Percentiles rank a stretch among this genome's conserved stretches.
phyloP scores from a whole-genome alignment of 2,113 vertebrate genomes.

The Percopsis transmontana region DNA sequence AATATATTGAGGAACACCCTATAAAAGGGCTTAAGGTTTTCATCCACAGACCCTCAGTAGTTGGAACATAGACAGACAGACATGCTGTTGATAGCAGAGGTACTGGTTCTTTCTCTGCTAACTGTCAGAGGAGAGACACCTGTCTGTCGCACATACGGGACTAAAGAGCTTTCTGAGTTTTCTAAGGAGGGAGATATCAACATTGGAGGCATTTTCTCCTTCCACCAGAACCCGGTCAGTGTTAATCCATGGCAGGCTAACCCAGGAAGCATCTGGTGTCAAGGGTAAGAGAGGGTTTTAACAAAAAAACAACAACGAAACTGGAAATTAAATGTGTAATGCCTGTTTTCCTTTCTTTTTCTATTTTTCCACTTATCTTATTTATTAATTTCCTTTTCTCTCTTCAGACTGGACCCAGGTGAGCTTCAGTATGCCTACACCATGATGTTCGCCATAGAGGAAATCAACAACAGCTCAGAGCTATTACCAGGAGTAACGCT shows the following conservation, averaged over 20 bases:
- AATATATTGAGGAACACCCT: slow-evolving; percentile 12
- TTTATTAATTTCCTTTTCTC: neutral
- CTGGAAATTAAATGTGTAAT: neutral
- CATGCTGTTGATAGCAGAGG: slow-evolving; percentile 61
- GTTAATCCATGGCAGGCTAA: slow-evolving; percentile 64
- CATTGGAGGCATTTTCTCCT: slow-evolving; percentile 81
- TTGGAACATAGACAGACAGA: slow-evolving; percentile 14
- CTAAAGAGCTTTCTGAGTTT: slow-evolving; percentile 73
- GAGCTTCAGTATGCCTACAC: slow-evolving; percentile 76
- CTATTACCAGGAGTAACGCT: slow-evolving; percentile 71
- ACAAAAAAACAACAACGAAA: neutral
- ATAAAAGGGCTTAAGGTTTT: slow-evolving; percentile 41
- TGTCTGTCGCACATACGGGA: slow-evolving; percentile 69
- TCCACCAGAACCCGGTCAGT: slow-evolving; percentile 72
- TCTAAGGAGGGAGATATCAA: slow-evolving; percentile 75
- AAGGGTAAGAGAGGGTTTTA: slow-evolving; percentile 66
- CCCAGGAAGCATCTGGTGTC: slow-evolving; percentile 70
- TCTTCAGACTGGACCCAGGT: slow-evolving; percentile 71
- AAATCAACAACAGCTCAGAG: slow-evolving; percentile 78
- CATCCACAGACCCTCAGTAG: slow-evolving; percentile 1
- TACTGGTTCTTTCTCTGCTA: slow-evolving; percentile 55
- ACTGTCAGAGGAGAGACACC: slow-evolving; percentile 49
- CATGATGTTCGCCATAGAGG: slow-evolving; percentile 79
- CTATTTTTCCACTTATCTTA: neutral
- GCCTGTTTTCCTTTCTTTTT: neutral